Percentiles rank a stretch among this genome's conserved stretches.
These are phyloP conservation scores for Alfaro cultratus DNA, from an alignment of 2,797 vertebrate species.

Conservation along the genomic window DNA sequence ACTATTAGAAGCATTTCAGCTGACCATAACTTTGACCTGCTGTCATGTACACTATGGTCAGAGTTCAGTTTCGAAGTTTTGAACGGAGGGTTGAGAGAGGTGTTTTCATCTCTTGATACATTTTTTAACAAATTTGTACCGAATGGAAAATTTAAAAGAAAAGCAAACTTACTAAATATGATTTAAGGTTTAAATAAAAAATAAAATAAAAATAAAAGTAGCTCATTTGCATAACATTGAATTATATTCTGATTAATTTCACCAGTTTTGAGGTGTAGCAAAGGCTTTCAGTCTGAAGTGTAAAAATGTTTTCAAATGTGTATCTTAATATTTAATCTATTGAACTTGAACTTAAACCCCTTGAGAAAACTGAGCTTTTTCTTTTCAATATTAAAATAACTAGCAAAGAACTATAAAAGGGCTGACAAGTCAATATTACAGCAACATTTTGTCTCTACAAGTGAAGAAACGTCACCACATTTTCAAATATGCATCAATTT, in stretches of 20 bases:
- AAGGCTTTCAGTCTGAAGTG: not conserved
- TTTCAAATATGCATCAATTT: conserved; percentile 63
- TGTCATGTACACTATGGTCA: conserved; percentile 2
- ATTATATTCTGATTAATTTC: not conserved
- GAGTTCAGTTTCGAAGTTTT: conserved; percentile 22
- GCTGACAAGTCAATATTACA: conserved; percentile 31
- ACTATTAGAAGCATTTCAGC: conserved; percentile 7
- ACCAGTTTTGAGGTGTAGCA: conserved; percentile 3
- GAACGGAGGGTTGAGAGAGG: conserved; percentile 6
- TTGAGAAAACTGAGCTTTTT: conserved; percentile 20
- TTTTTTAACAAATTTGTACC: not conserved
- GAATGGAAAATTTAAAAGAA: not conserved
- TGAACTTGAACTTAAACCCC: conserved; percentile 26
- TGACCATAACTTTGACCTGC: conserved; percentile 24
- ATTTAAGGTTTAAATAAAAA: not conserved
- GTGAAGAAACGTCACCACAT: conserved; percentile 30
- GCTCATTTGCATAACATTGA: not conserved
- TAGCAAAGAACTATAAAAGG: conserved; percentile 41
- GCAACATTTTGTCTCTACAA: conserved; percentile 47
- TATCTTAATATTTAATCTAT: not conserved
- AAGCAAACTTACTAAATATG: not conserved
- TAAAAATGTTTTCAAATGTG: conserved; percentile 9
- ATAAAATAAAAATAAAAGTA: not conserved
- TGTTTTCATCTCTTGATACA: not conserved
- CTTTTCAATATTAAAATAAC: conserved; percentile 30